Evolutionary conservation across 1,140 invertebrate genomes (phyloP), one percentile per base, ranked within the genome.

Genomic region (Helicoverpa armigera): DNA sequence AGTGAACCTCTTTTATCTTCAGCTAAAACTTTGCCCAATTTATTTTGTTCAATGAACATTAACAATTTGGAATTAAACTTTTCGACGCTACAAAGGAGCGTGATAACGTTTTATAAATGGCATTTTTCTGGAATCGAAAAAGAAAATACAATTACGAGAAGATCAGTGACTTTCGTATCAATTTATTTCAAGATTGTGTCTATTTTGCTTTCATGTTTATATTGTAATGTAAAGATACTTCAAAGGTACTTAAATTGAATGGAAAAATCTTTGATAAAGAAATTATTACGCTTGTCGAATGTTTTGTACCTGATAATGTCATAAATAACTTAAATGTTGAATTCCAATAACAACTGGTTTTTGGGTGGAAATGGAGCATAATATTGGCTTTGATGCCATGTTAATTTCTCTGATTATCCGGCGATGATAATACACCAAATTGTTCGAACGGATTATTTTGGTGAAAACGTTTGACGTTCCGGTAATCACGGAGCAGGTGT

Each of bases 1-100:
- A 83, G 72, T 79, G 65, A 82, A 76, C 67, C 76, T 56, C 82
- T 83, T 80, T 83, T 80, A 83, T 83, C 77, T 77, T 80, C 43
- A 63, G 16, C 72, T 48, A 65, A 83, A 80, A 83, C 82, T 83
- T 83, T 56, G 73, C 77, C 78, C 82, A 83, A 82, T 83, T 80
- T 83, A 80, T 83, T 83, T 83, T 83, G 82, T 80, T 83, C 82
- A 83, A 72, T 80, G 82, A 83, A 83, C 82, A 83, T 83, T 83
- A 83, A 83, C 78, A 83, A 83, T 83, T 73, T 83, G 72, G 82
- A 80, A 83, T 80, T 83, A 80, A 83, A 83, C 77, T 83, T 83
- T 80, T 80, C 78, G 69, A 50, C 70, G 72, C 56, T 70, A 83
- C 82, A 80, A 82, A 83, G 78, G 56, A 75, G 73, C 53, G 77